These are phyloP conservation scores for Drosophila repleta DNA, from an alignment of 1,140 invertebrate genomes.

Conservation along the genomic window DNA sequence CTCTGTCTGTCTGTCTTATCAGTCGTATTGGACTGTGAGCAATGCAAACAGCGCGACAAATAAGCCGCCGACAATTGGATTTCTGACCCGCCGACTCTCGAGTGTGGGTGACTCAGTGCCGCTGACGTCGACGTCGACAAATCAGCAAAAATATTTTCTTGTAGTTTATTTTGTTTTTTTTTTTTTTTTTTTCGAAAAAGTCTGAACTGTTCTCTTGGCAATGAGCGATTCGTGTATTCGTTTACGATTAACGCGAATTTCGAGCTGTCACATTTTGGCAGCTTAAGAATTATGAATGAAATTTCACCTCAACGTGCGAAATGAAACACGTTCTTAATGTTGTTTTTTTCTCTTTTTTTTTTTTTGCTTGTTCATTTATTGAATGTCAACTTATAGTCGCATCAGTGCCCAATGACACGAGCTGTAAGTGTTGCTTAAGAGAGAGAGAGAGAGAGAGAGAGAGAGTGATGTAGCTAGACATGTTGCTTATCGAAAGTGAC, in stretches of 20 bases:
- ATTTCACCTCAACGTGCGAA: constrained; percentile 34
- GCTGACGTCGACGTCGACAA: constrained; percentile 20
- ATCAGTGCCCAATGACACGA: constrained; percentile 32
- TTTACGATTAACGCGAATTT: constrained; percentile 37
- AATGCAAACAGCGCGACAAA: constrained; percentile 17
- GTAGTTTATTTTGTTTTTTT: constrained; percentile 10
- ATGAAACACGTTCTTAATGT: constrained; percentile 36
- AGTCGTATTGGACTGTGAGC: constrained; percentile 17
- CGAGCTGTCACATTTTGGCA: constrained; percentile 10
- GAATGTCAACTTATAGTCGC: constrained; percentile 17
- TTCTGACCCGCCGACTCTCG: constrained; percentile 3
- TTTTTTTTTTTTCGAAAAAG: neutral
- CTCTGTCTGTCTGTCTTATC: constrained; percentile 6
- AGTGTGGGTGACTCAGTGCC: constrained; percentile 34
- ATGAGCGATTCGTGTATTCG: constrained; percentile 25
- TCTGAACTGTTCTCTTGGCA: constrained; percentile 26
- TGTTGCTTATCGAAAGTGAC: constrained; percentile 5
- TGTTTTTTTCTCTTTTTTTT: neutral
- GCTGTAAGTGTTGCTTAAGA: neutral
- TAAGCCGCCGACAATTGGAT: constrained; percentile 39
- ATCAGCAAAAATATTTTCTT: constrained; percentile 18
- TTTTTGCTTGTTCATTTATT: constrained; percentile 25
- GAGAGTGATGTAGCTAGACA: neutral
- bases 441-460: neutral
- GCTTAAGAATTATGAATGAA: constrained; percentile 45